A percentile compares a stretch with the other conserved stretches of the same genome.
phyloP scores from a whole-genome alignment of 2,888 invertebrate species.

The Macrophya alboannulata region DNA sequence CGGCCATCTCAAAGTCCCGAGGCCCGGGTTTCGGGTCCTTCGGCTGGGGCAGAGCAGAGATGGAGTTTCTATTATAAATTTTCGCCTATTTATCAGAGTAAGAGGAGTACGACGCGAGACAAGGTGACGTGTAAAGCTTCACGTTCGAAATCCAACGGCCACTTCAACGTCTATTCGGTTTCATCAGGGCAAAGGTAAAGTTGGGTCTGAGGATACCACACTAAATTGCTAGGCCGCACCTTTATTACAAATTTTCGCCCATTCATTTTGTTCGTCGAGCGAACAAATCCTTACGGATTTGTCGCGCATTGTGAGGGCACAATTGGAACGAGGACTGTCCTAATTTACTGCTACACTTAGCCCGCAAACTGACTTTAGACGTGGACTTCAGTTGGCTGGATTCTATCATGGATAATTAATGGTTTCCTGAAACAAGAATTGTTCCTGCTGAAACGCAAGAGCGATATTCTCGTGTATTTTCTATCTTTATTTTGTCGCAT shows the following conservation, averaged over 20 bases:
- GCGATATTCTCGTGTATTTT: not conserved
- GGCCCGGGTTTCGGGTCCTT: not conserved
- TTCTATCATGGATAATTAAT: not conserved
- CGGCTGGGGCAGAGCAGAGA: conserved; percentile 31
- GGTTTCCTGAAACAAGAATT: not conserved
- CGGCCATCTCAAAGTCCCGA: conserved; percentile 13
- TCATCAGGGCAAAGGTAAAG: conserved; percentile 30
- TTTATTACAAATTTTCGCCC: conserved; percentile 40
- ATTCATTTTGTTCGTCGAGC: conserved; percentile 48
- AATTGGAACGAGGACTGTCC: conserved; percentile 24
- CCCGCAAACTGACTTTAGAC: conserved; percentile 24
- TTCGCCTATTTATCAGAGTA: conserved; percentile 50
- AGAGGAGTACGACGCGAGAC: conserved; percentile 19
- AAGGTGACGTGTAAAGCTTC: conserved; percentile 17
- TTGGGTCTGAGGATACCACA: conserved; percentile 32
- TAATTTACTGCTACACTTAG: not conserved
- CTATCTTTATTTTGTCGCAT: not conserved
- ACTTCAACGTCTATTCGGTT: conserved; percentile 50
- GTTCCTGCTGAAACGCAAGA: not conserved
- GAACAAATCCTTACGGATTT: conserved; percentile 46
- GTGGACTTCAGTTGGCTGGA: not conserved
- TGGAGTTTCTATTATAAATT: conserved; percentile 52
- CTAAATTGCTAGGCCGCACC: conserved; percentile 42
- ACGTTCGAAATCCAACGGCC: conserved; percentile 43
- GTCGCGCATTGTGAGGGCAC: conserved; percentile 36